phyloP scores from a whole-genome alignment of 35 echinoderm and acorn worm species.

The Eucidaris tribuloides region DNA sequence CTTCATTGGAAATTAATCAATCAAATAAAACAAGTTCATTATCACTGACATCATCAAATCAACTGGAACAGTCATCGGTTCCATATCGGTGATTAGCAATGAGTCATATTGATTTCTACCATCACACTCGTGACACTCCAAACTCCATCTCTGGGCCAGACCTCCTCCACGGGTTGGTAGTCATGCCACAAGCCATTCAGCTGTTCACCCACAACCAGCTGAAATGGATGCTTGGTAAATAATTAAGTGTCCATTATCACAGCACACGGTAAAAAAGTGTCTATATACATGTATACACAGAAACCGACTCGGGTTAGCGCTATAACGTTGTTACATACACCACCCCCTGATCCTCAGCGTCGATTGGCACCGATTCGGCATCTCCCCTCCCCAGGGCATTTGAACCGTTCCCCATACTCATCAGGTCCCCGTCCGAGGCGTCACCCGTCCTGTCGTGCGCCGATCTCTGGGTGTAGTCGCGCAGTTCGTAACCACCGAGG shows the following conservation, averaged over 20 bases:
- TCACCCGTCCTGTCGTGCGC: neutral
- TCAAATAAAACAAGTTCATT: constrained; percentile 4
- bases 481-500: constrained; percentile 93
- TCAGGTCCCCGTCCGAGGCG: constrained; percentile 7
- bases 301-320: neutral
- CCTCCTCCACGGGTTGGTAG: neutral
- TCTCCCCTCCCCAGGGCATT: neutral
- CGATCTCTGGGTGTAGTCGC: constrained; percentile 95
- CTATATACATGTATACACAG: neutral
- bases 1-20: constrained; percentile 8
- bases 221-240: neutral
- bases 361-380: neutral
- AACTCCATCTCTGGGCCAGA: neutral
- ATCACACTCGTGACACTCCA: neutral
- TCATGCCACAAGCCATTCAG: neutral
- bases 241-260: neutral
- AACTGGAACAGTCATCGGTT: neutral
- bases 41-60: neutral
- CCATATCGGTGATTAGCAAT: neutral
- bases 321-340: constrained; percentile 75
- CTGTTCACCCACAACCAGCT: neutral
- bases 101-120: too few species aligned
- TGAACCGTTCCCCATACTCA: neutral
- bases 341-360: constrained; percentile 55
- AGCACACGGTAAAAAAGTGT: constrained; percentile 10